Base-by-base conservation (phyloP, 2,113 vertebrate species). In the Chaenogobius annularis region DNA sequence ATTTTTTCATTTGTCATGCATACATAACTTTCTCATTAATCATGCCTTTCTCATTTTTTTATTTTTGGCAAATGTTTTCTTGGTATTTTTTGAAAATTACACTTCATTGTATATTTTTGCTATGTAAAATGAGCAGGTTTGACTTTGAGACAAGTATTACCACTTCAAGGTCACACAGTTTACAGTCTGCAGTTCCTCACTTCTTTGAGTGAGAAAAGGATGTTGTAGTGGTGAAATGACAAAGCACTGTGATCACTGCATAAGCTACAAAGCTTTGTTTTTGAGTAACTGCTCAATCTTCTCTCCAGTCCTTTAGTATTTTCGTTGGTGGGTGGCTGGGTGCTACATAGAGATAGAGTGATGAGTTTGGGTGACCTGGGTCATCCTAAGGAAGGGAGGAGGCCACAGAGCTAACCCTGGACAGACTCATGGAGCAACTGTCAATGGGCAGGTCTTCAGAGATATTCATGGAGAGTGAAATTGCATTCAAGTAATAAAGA, bases 1-100 rank as follows among this genome's bases (percentile, higher is more conserved):
- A 77, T 76, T 62, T 74, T 66, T 75, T 64, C 71, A 79, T 86
- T 63, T 79, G 76, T 86, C 84, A 80, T 59, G 47, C 72, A 83
- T 35, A 26, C 58, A 35, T 61, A 35, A 72, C 63, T 55, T 63
- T 62, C 13, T 74, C 71, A 83, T 43, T 75, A 76, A 82, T 75
- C 83, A 72, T 82, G 83, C 7, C 23, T 0, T 20, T 20, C 17
- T 78, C 7, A 46, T 46, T 46, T 46, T 40, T 35, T 3, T 58
- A 10, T 74, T 68, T 63, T 31, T 68, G 59, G 68, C 50, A 68
- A 31, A 35, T 1, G 35, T n/a, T 47, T n/a, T 62, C 7, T 37
- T n/a, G 31, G n/a, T 10, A 14, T 40, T 63, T 63, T n/a, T 40
- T 63, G 31, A 17, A 11, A 63, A 40, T 63, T 40, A 40, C 31